Percentiles rank a stretch among this genome's conserved stretches.
These are phyloP conservation scores for Spinus pinus DNA, from an alignment of 2,797 vertebrate genomes.

Conservation along the genomic window DNA sequence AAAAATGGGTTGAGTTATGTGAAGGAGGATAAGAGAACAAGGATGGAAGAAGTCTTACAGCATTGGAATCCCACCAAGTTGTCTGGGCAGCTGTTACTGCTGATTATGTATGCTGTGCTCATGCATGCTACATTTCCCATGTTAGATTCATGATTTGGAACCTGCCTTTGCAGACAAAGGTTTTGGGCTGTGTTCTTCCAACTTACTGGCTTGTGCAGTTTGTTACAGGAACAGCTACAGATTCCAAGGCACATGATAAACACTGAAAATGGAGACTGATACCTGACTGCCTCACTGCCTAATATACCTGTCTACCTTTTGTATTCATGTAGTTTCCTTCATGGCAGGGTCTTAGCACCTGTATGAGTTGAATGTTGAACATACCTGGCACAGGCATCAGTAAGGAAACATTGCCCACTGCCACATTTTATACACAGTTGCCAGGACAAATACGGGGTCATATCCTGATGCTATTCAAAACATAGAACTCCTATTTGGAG, in stretches of 20 bases:
- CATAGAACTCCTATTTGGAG: background rate
- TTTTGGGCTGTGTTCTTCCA: conserved; percentile 10
- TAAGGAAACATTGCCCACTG: background rate
- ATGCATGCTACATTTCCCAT: conserved; percentile 47
- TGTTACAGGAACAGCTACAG: background rate
- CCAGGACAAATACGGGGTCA: background rate
- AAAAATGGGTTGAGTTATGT: background rate
- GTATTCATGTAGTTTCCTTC: background rate
- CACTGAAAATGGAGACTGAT: background rate
- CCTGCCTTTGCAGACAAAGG: conserved; percentile 10
- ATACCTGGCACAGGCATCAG: background rate
- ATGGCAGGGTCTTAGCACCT: background rate
- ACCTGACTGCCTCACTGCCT: background rate
- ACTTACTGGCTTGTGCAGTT: background rate
- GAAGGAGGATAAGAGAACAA: background rate
- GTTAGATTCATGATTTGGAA: conserved; percentile 32
- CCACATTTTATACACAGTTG: background rate
- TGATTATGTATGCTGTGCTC: conserved; percentile 48
- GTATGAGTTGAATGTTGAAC: background rate
- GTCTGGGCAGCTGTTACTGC: conserved; percentile 53
- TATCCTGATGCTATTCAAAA: background rate
- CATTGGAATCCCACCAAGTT: conserved; percentile 38
- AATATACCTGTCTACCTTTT: background rate
- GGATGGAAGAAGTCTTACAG: conserved; percentile 15
- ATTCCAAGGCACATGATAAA: background rate